Evolutionary conservation across 2,888 invertebrate genomes (phyloP).

Genomic region (Trichogramma evanescens): DNA sequence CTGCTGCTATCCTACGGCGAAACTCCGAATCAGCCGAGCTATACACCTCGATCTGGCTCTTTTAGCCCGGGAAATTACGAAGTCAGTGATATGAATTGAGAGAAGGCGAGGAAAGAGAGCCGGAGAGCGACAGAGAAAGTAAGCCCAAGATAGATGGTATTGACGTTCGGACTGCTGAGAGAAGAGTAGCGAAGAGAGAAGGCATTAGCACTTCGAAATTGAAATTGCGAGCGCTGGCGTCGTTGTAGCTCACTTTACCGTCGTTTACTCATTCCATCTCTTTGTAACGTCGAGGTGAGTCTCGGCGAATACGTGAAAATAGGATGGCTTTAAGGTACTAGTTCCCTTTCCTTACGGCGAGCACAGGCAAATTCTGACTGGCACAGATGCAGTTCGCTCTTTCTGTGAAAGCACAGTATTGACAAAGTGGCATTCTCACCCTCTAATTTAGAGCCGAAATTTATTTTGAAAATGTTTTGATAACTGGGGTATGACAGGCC

Average conservation of each 20-base stretch:
- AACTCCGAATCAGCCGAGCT: background rate
- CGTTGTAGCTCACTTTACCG: background rate
- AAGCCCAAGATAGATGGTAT: background rate
- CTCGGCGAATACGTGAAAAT: too few relatives aligned
- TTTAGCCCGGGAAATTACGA: slow-evolving; percentile 17
- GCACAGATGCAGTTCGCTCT: too few relatives aligned
- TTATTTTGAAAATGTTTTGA: background rate
- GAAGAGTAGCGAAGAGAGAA: background rate
- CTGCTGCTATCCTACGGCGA: background rate
- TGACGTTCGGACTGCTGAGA: slow-evolving; percentile 4
- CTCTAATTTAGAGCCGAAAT: background rate
- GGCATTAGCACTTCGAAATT: slow-evolving; percentile 11
- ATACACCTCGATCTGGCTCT: background rate
- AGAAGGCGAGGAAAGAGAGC: background rate
- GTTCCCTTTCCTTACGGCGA: too few relatives aligned
- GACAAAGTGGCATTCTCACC: too few relatives aligned
- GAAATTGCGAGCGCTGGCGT: slow-evolving; percentile 1
- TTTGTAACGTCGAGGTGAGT: too few relatives aligned
- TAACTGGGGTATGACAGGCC: background rate
- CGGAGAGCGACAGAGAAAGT: too few relatives aligned
- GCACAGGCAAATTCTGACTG: too few relatives aligned
- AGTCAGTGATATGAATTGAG: background rate
- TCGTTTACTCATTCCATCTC: too few relatives aligned
- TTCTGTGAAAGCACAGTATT: too few relatives aligned
- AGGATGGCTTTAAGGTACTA: too few relatives aligned